phyloP scores from a whole-genome alignment of 2,113 vertebrate genomes.

The Pituophis catenifer region DNA sequence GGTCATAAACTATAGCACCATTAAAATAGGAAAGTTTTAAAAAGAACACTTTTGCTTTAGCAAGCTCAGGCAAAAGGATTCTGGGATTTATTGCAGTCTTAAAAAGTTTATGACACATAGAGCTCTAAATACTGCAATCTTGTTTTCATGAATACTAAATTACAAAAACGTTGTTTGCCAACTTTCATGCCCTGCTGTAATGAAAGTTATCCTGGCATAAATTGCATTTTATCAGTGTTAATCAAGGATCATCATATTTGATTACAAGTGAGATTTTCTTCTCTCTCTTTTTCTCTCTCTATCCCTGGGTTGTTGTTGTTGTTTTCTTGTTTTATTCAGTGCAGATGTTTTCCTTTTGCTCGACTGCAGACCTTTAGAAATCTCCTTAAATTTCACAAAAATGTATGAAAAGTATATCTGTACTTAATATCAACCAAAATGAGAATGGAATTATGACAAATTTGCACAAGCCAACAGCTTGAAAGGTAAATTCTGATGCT shows the following conservation, averaged over 20 bases:
- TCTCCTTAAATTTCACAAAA: not conserved
- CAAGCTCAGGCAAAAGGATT: not conserved
- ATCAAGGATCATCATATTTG: not conserved
- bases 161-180: not conserved
- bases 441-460: not conserved
- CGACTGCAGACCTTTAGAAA: not conserved
- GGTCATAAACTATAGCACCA: slow-evolving; percentile 11
- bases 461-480: not conserved
- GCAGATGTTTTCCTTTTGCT: not conserved
- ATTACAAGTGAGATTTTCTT: not conserved
- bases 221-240: not conserved
- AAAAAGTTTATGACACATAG: slow-evolving; percentile 19
- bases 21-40: not conserved
- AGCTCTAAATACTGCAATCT: not conserved
- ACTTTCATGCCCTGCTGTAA: not conserved
- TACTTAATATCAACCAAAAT: not conserved
- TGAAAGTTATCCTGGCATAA: slow-evolving; percentile 12
- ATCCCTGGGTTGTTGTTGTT: not conserved
- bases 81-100: not conserved
- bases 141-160: slow-evolving; percentile 29
- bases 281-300: not conserved
- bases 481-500: not conserved
- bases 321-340: not conserved
- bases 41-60: slow-evolving; percentile 13
- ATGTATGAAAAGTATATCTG: not conserved